phyloP scores from a whole-genome alignment of 1,140 invertebrate species.

The Brachionus rubens region DNA sequence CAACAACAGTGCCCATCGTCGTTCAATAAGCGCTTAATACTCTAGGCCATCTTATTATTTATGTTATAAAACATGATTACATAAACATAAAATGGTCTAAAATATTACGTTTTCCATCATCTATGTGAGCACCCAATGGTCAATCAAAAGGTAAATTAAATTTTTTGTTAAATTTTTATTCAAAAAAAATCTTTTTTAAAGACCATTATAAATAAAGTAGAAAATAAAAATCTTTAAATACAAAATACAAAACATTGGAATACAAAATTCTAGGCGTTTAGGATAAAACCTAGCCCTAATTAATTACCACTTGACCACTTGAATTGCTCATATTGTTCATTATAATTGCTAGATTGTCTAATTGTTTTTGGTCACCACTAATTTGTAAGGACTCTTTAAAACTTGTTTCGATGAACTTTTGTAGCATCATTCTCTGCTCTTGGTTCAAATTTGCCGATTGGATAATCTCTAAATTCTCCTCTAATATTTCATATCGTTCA shows the following conservation, averaged over 20 bases:
- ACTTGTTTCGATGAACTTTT: constrained; percentile 33
- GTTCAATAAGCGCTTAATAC: constrained; percentile 9
- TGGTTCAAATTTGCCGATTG: constrained; percentile 11
- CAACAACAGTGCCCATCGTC: background rate
- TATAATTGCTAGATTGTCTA: constrained; percentile 41
- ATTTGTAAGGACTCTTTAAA: constrained; percentile 33
- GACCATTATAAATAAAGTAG: too few relatives aligned
- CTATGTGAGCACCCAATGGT: background rate
- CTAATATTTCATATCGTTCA: background rate
- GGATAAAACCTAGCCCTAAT: too few relatives aligned
- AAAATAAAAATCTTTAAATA: too few relatives aligned
- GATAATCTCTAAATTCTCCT: constrained; percentile 22
- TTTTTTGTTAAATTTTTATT: background rate
- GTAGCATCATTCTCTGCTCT: constrained; percentile 43
- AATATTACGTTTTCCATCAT: constrained; percentile 32
- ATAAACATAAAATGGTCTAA: constrained; percentile 47
- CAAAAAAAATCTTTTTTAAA: constrained; percentile 18
- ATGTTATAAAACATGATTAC: constrained; percentile 40
- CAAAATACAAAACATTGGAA: too few relatives aligned
- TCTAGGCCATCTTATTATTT: constrained; percentile 47
- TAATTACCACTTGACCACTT: too few relatives aligned
- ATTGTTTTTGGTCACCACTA: constrained; percentile 32
- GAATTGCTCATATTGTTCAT: background rate
- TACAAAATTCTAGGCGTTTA: too few relatives aligned
- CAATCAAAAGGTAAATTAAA: background rate